These are phyloP conservation scores for Polyommatus iphigenia DNA, from an alignment of 2,888 invertebrate species.

Conservation along the genomic window DNA sequence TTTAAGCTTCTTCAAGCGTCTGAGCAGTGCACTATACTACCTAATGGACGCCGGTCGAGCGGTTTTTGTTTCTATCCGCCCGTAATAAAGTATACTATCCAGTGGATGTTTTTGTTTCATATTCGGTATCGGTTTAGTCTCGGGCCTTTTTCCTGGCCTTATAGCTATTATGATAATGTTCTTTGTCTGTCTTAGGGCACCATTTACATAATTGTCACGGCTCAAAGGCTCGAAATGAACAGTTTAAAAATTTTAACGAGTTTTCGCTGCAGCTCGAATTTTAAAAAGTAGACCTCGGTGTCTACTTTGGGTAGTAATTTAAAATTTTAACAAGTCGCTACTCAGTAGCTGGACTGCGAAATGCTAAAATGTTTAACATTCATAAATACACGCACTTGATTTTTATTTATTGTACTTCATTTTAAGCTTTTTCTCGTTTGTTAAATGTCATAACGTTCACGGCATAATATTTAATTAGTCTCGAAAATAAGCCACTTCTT, in stretches of 20 bases:
- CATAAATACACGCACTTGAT: not conserved
- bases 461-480: no score
- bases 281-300: not conserved
- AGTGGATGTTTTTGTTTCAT: not conserved
- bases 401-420: no score
- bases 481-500: no score
- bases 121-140: conserved; percentile 21
- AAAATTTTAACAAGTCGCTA: not conserved
- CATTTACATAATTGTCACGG: conserved; percentile 34
- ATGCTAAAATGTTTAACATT: not conserved
- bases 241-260: conserved; percentile 24
- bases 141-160: conserved; percentile 27
- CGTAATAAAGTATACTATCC: conserved; percentile 16
- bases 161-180: conserved; percentile 31
- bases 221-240: conserved; percentile 32
- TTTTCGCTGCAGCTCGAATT: conserved; percentile 15
- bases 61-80: conserved; percentile 6
- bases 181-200: conserved; percentile 25
- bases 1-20: conserved; percentile 26
- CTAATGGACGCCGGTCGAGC: conserved; percentile 18
- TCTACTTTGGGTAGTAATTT: not conserved
- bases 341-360: not conserved
- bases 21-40: conserved; percentile 13
- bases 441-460: no score
- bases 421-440: no score